Evolutionary conservation across 2,888 invertebrate genomes (phyloP).

Genomic region (Melanchra persicariae): DNA sequence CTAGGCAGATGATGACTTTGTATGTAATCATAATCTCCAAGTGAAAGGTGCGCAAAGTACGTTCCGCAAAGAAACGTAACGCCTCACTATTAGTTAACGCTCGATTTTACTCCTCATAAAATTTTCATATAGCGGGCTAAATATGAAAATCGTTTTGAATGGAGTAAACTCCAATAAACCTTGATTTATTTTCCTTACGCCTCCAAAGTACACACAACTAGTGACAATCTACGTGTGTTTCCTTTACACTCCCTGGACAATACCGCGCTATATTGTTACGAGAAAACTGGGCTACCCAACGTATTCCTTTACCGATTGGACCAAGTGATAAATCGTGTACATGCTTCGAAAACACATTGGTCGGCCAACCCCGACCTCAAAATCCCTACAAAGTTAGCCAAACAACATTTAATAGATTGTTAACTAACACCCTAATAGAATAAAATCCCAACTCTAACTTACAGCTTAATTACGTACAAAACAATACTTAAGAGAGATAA

Average conservation of each 20-base stretch:
- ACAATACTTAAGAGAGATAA: conserved; percentile 21
- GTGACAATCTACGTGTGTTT: conserved; percentile 45
- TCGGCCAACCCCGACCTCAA: conserved; percentile 26
- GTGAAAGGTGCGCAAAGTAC: too few relatives aligned
- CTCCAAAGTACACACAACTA: conserved; percentile 15
- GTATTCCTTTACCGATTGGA: conserved; percentile 38
- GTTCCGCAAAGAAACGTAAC: too few relatives aligned
- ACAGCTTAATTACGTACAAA: conserved; percentile 22
- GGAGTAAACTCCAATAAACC: too few relatives aligned
- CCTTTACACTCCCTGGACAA: conserved; percentile 26
- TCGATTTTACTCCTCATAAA: too few relatives aligned
- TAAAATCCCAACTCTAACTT: conserved; percentile 51
- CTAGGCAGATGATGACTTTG: too few relatives aligned
- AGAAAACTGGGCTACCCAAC: conserved; percentile 27
- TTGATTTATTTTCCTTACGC: not conserved
- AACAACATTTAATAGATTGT: conserved; percentile 67
- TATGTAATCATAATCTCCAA: too few relatives aligned
- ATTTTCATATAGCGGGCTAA: too few relatives aligned
- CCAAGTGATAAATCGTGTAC: conserved; percentile 48
- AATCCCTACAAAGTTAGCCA: conserved; percentile 51
- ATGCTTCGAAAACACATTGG: conserved; percentile 54
- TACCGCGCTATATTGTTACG: conserved; percentile 24
- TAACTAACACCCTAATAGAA: conserved; percentile 61
- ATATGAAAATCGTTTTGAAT: too few relatives aligned
- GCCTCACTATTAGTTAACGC: too few relatives aligned